Percentiles rank a stretch among this genome's conserved stretches.
Evolutionary conservation across 2,113 vertebrate genomes (phyloP).

Genomic region (Thinocorus orbignyianus): DNA sequence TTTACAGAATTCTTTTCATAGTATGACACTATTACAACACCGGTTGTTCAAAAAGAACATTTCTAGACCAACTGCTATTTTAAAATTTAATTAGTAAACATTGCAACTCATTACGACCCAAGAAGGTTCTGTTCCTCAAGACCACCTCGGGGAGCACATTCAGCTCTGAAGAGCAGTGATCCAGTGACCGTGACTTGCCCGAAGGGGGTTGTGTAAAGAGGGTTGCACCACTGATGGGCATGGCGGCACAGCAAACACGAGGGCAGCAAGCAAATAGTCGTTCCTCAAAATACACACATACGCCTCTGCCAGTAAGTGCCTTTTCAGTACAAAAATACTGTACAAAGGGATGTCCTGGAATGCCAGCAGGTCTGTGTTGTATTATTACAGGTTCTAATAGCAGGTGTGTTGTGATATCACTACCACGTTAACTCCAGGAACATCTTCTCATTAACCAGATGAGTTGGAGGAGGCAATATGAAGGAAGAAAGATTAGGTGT

Average conservation of each 20-base stretch:
- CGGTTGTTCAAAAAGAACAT: background rate
- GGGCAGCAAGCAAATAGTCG: background rate
- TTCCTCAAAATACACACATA: background rate
- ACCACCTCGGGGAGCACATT: background rate
- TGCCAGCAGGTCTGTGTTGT: background rate
- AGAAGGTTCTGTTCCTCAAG: background rate
- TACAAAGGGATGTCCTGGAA: background rate
- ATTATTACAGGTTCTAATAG: background rate
- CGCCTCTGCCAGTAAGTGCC: background rate
- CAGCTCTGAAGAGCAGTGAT: slow-evolving; percentile 27
- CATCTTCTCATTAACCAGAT: background rate
- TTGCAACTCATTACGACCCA: background rate
- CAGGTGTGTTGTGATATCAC: background rate
- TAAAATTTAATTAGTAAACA: background rate
- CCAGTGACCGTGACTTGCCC: background rate
- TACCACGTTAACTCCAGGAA: background rate
- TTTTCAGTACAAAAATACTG: background rate
- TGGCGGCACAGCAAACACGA: slow-evolving; percentile 40
- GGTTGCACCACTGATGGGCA: slow-evolving; percentile 15
- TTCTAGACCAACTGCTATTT: slow-evolving; percentile 18
- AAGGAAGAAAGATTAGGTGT: background rate
- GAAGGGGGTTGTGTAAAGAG: slow-evolving; percentile 15
- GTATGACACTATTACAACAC: background rate
- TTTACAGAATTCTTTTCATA: background rate
- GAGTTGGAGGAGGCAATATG: background rate